Base-by-base conservation (phyloP, 2,888 invertebrate genomes). In the Eurytoma californica region DNA sequence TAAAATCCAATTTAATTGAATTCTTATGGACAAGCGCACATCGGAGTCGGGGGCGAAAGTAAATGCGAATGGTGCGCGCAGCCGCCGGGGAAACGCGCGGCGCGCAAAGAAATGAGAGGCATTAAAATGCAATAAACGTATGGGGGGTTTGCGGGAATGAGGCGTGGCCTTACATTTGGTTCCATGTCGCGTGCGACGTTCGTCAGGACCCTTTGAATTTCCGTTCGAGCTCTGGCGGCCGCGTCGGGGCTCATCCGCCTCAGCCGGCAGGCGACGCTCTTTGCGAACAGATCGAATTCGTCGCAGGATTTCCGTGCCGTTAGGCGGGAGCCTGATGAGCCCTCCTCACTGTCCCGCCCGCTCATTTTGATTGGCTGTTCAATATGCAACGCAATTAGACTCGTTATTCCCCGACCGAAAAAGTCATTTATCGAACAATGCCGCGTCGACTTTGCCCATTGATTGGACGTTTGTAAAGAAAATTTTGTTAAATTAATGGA, bases 211-310 rank as follows among this genome's bases (percentile, higher is more conserved):
- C 69, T 83, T 63, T 81, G 83, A 55, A 87, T 85, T 67, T 83
- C 70, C 57, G 73, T 61, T 72, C 83, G 84, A 7, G 83, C 84
- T 20, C 63, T 73, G 3, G 82, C 28, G 1, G 85, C 86, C 0
- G 70, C 47, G 16, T 73, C 72, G 28, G 77, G 63, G 24, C 79
- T 78, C 82, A 85, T 82, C 72, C 76, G 82, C 57, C 82, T 83
- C 81, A 84, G 76, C 53, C 77, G 82, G 63, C 72, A 70, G 47
- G 83, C 83, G 7, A 84, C 80, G 39, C 72, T 80, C 58, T 57
- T 82, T 0, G 82, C 83, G 70, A 86, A 87, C 20, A 82, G 76
- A 57, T 86, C 84, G 61, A 83, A 84, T 53, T 76, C 80, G 57
- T 85, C 84, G 57, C 72, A 80, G 68, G 81, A 76, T 60, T 63